phyloP scores from a whole-genome alignment of 2,113 vertebrate genomes.

The Protomyctophum bolini region DNA sequence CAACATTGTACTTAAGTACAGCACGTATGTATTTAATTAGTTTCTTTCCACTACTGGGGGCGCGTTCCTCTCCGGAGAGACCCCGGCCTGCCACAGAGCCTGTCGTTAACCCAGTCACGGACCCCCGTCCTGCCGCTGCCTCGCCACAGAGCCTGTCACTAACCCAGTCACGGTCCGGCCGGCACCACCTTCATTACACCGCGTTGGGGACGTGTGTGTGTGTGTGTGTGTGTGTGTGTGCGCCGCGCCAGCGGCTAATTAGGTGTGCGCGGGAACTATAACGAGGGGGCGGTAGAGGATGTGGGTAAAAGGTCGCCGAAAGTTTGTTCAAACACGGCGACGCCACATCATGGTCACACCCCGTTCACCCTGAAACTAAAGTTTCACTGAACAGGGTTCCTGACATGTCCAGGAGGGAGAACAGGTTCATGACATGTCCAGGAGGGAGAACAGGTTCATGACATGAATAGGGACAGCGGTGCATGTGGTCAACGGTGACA shows the following conservation, averaged over 20 bases:
- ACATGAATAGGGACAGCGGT: too few relatives aligned
- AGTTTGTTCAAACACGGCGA: conserved; percentile 48
- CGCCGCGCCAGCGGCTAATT: background rate
- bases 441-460: too few relatives aligned
- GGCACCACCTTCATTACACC: conserved; percentile 20
- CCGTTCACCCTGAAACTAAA: too few relatives aligned
- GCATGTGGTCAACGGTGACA: too few relatives aligned
- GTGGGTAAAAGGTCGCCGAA: conserved; percentile 19
- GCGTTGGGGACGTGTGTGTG: background rate
- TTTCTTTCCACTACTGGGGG: conserved; percentile 2
- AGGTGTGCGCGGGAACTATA: background rate
- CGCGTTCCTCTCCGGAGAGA: conserved; percentile 33
- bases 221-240: too few relatives aligned
- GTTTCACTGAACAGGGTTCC: too few relatives aligned
- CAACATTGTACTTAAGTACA: too few relatives aligned
- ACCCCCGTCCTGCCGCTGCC: background rate
- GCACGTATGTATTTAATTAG: too few relatives aligned
- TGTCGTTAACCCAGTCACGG: background rate
- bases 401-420: too few relatives aligned
- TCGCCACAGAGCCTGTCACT: conserved; percentile 1
- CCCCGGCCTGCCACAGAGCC: background rate
- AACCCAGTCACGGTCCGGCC: background rate
- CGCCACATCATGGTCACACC: conserved; percentile 25
- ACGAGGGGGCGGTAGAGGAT: background rate
- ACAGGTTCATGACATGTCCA: too few relatives aligned